Evolutionary conservation across 1,140 invertebrate species (phyloP).

Genomic region (Cotesia typhae): DNA sequence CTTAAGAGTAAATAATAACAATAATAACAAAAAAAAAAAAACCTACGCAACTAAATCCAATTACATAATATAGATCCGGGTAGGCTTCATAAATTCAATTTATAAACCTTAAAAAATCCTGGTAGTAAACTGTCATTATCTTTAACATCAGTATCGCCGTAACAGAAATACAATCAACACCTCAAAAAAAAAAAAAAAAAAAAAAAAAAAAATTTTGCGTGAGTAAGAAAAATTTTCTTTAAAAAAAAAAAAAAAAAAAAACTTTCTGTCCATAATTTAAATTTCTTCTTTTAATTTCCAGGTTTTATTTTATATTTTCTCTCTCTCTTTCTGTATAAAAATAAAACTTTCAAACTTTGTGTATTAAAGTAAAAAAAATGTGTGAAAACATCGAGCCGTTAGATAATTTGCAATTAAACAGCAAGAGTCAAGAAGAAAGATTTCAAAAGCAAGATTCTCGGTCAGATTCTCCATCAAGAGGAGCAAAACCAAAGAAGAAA

Average conservation of each 20-base stretch:
- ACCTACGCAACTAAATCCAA: conserved; percentile 51
- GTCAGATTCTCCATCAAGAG: conserved; percentile 18
- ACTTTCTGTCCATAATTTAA: no score
- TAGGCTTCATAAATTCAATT: conserved; percentile 62
- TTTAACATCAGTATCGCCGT: no score
- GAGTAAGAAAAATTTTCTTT: no score
- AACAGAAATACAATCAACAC: conserved; percentile 47
- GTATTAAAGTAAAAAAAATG: conserved; percentile 9
- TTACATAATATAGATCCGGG: conserved; percentile 50
- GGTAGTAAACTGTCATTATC: no score
- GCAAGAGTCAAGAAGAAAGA: conserved; percentile 25
- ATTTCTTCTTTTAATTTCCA: no score
- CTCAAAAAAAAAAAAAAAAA: conserved; percentile 38
- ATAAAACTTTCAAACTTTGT: no score
- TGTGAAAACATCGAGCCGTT: conserved; percentile 29
- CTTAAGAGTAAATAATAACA: background rate
- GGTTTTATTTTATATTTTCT: no score
- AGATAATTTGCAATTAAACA: conserved; percentile 42
- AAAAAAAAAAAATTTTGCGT: no score
- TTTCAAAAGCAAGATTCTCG: conserved; percentile 29
- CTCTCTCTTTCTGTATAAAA: conserved; percentile 24
- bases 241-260: no score
- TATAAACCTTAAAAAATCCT: no score
- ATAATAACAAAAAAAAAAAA: conserved; percentile 41
- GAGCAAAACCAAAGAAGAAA: conserved; percentile 57